Conservation (phyloP, 2,888 invertebrate genomes). For the Sinohyriopsis cumingii region DNA sequence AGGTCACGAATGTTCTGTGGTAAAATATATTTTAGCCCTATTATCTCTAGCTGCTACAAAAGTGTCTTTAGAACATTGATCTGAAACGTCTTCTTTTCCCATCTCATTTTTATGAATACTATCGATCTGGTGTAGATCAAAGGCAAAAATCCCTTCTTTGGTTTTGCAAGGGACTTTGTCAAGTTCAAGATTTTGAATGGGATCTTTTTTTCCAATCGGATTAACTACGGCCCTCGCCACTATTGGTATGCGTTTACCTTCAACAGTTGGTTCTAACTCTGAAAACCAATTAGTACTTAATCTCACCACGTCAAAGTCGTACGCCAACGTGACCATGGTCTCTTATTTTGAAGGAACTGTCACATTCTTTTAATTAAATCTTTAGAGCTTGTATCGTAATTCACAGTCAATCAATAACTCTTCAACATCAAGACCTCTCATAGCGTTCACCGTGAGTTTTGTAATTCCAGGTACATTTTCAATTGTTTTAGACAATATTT, state of each 20-base stretch:
- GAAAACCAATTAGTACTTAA: conserved; percentile 4
- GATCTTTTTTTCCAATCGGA: conserved; percentile 4
- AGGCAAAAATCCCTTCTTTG: no score
- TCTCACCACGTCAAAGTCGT: not conserved
- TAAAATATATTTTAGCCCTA: no score
- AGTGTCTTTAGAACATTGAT: no score
- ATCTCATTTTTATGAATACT: no score
- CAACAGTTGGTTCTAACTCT: conserved; percentile 3
- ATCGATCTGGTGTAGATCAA: no score
- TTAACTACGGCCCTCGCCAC: conserved; percentile 8
- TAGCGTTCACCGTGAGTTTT: conserved; percentile 17
- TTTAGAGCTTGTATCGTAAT: not conserved
- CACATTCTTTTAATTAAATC: conserved; percentile 1
- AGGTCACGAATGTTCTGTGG: no score
- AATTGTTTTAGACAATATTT: no score
- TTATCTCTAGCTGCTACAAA: no score
- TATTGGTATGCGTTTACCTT: not conserved
- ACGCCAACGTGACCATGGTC: not conserved
- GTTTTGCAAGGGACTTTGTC: no score
- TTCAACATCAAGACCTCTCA: conserved; percentile 12
- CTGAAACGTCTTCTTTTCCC: no score
- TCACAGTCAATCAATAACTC: conserved; percentile 16
- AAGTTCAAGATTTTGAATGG: conserved; percentile 15
- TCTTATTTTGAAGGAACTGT: conserved; percentile 21
- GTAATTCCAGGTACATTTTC: no score